Conservation (phyloP, 1,140 invertebrate species). For the Bacillus rossius region DNA sequence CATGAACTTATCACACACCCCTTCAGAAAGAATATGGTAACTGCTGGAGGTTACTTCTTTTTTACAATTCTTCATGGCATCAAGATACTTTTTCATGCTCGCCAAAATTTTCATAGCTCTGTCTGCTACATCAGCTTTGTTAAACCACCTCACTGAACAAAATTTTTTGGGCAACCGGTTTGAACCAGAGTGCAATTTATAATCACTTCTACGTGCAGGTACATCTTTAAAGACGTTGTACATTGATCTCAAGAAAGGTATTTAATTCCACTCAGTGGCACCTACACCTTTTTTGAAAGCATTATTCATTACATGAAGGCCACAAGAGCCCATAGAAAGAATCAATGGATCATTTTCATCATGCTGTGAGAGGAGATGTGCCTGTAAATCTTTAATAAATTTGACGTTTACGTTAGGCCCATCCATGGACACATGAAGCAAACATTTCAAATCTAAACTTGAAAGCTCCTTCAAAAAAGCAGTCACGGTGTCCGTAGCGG, state of each 20-base stretch:
- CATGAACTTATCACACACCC: slow-evolving; percentile 9
- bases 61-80: slow-evolving; percentile 11
- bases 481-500: slow-evolving; percentile 14
- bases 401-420: slow-evolving; percentile 13
- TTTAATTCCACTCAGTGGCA: slow-evolving; percentile 20
- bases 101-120: slow-evolving; percentile 21
- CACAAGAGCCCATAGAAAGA: slow-evolving; percentile 20
- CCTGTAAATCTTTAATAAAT: slow-evolving; percentile 5
- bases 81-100: slow-evolving; percentile 5
- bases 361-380: too few relatives aligned
- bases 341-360: background rate
- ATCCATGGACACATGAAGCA: slow-evolving; percentile 23
- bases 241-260: slow-evolving; percentile 19
- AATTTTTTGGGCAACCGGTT: slow-evolving; percentile 24
- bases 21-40: slow-evolving; percentile 2
- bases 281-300: slow-evolving; percentile 26
- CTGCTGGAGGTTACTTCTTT: slow-evolving; percentile 7
- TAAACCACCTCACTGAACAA: slow-evolving; percentile 25
- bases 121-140: slow-evolving; percentile 22
- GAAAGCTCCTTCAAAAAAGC: slow-evolving; percentile 6
- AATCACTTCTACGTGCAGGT: slow-evolving; percentile 21
- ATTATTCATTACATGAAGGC: slow-evolving; percentile 24
- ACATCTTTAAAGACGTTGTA: slow-evolving; percentile 22
- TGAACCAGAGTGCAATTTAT: slow-evolving; percentile 15
- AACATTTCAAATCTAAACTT: slow-evolving; percentile 15